A percentile compares a stretch with the other conserved stretches of the same genome.
Conservation (phyloP, 2,113 vertebrate genomes). For the Otolemur garnettii region DNA sequence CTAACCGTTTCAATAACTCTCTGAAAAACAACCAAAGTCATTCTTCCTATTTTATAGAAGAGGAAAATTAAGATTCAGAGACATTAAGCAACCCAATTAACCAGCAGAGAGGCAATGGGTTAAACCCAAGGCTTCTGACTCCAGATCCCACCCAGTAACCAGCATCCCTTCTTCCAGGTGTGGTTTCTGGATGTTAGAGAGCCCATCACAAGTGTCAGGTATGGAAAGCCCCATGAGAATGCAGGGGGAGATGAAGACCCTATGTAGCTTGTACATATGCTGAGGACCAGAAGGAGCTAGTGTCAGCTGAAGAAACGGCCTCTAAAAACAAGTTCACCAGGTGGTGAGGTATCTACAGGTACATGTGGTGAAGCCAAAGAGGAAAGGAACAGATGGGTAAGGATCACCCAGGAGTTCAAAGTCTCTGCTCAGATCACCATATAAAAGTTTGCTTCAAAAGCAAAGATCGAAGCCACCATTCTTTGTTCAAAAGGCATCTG, state of each 20-base stretch:
- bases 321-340: background rate
- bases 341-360: background rate
- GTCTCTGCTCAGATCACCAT: background rate
- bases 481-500: background rate
- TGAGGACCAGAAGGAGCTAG: background rate
- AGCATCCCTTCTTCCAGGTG: background rate
- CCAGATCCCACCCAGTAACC: background rate
- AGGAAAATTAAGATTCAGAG: background rate
- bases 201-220: background rate
- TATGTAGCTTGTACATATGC: background rate
- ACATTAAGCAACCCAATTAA: background rate
- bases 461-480: background rate
- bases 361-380: background rate
- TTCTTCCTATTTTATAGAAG: background rate
- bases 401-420: background rate
- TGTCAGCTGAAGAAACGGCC: background rate
- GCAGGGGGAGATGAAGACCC: background rate
- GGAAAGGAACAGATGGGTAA: background rate
- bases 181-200: background rate
- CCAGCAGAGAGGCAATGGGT: background rate
- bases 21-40: background rate
- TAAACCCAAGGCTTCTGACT: background rate
- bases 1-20: background rate
- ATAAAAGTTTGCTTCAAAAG: background rate
- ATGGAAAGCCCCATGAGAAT: background rate